Percentiles rank a stretch among this genome's conserved stretches.
These are phyloP conservation scores for Pachyseris speciosa DNA, from an alignment of 64 coral and sea anemone genomes.

Conservation along the genomic window DNA sequence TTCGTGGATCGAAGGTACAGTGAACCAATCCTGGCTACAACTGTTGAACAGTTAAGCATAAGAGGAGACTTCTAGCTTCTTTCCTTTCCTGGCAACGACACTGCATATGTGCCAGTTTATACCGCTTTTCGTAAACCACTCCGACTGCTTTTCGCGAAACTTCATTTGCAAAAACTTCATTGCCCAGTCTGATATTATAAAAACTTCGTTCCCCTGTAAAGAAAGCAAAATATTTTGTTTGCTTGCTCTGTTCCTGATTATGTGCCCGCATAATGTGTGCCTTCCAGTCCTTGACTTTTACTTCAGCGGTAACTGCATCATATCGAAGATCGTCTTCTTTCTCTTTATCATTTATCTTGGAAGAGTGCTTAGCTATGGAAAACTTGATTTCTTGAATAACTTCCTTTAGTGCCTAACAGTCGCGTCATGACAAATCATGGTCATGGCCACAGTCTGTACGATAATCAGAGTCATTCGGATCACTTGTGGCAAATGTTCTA, in stretches of 20 bases:
- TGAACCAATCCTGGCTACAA: slow-evolving; percentile 29
- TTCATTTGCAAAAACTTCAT: slow-evolving; percentile 40
- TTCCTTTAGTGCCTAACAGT: slow-evolving; percentile 23
- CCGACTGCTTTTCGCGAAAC: slow-evolving; percentile 54
- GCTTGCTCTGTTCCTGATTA: slow-evolving; percentile 39
- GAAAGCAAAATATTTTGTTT: slow-evolving; percentile 35
- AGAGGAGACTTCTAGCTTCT: slow-evolving; percentile 23
- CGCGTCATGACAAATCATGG: not conserved
- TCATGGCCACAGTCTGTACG: slow-evolving; percentile 16
- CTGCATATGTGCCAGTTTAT: slow-evolving; percentile 59
- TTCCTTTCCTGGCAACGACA: not conserved
- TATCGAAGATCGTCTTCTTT: slow-evolving; percentile 1
- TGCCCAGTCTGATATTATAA: slow-evolving; percentile 60
- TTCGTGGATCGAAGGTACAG: slow-evolving; percentile 3
- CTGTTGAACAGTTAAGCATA: slow-evolving; percentile 45
- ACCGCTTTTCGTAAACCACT: slow-evolving; percentile 38
- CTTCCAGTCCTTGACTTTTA: slow-evolving; percentile 28
- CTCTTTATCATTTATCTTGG: not conserved
- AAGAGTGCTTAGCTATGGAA: not conserved
- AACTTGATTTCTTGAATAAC: not conserved
- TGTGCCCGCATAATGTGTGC: slow-evolving; percentile 45
- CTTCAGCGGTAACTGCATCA: slow-evolving; percentile 8
- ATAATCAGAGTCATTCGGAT: not conserved
- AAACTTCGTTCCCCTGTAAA: slow-evolving; percentile 12
- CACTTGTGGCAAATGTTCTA: slow-evolving; percentile 11